Evolutionary conservation across 1,140 invertebrate genomes (phyloP).

Genomic region (Euglossa dilemma): DNA sequence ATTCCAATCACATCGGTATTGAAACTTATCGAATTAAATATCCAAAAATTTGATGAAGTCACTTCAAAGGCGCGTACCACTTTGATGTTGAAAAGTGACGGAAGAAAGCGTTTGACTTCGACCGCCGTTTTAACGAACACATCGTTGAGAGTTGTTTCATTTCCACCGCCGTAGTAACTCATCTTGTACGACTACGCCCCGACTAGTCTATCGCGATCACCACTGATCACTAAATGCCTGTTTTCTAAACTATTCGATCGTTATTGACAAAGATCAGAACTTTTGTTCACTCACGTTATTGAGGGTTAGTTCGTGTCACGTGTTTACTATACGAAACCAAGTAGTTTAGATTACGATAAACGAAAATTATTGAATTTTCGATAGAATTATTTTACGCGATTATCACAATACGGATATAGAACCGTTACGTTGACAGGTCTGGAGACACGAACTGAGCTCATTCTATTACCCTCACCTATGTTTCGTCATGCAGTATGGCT

Average conservation of each 20-base stretch:
- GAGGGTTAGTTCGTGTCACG: not conserved
- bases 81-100: slow-evolving; percentile 82
- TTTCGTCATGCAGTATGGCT: slow-evolving; percentile 38
- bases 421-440: slow-evolving; percentile 47
- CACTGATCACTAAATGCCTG: slow-evolving; percentile 5
- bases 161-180: slow-evolving; percentile 47
- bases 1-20: not conserved
- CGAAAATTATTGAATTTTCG: not conserved
- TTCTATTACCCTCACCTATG: slow-evolving; percentile 37
- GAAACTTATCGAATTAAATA: not conserved
- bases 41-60: not conserved
- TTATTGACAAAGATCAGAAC: not conserved
- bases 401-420: slow-evolving; percentile 15
- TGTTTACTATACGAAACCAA: not conserved
- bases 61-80: slow-evolving; percentile 75
- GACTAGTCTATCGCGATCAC: not conserved
- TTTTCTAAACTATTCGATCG: not conserved
- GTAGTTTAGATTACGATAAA: not conserved
- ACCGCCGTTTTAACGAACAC: slow-evolving; percentile 78
- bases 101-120: slow-evolving; percentile 79
- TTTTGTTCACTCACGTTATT: not conserved
- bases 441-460: slow-evolving; percentile 40
- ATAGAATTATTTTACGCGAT: not conserved
- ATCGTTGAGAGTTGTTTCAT: slow-evolving; percentile 65
- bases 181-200: slow-evolving; percentile 44